Conservation (phyloP, 2,888 invertebrate genomes). For the Mimachlamys varia region DNA sequence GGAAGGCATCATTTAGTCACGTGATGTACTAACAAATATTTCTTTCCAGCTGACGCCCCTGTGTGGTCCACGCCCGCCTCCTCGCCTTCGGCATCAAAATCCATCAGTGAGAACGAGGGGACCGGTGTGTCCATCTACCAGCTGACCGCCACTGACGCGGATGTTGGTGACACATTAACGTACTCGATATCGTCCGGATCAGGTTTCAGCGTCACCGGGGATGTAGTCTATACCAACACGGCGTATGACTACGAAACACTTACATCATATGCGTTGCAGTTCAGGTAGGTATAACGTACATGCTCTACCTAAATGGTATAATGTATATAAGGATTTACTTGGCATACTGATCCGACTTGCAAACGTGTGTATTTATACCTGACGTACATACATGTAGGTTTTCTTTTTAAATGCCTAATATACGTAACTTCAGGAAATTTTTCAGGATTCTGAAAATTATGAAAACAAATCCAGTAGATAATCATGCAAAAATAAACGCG, state of each 20-base stretch:
- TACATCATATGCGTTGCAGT: neutral
- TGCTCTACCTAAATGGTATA: too few species aligned
- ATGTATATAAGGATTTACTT: too few species aligned
- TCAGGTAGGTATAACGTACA: neutral
- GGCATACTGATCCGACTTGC: too few species aligned
- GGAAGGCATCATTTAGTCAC: too few species aligned
- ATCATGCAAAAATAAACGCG: too few species aligned
- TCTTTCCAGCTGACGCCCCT: neutral
- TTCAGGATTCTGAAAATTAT: too few species aligned
- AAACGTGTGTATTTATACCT: too few species aligned
- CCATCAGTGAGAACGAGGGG: conserved; percentile 8
- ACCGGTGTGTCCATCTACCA: neutral
- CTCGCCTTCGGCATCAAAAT: neutral
- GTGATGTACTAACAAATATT: too few species aligned
- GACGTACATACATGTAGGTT: too few species aligned
- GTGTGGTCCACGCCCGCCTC: conserved; percentile 17
- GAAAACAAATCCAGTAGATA: too few species aligned
- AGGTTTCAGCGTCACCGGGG: neutral
- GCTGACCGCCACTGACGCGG: conserved; percentile 36
- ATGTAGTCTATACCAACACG: conserved; percentile 15
- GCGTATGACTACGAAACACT: neutral
- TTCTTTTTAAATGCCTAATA: too few species aligned
- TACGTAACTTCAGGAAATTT: too few species aligned
- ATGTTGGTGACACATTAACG: neutral
- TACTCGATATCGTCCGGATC: neutral